These are phyloP conservation scores for Meteorus colon DNA, from an alignment of 2,888 invertebrate genomes.

Conservation along the genomic window DNA sequence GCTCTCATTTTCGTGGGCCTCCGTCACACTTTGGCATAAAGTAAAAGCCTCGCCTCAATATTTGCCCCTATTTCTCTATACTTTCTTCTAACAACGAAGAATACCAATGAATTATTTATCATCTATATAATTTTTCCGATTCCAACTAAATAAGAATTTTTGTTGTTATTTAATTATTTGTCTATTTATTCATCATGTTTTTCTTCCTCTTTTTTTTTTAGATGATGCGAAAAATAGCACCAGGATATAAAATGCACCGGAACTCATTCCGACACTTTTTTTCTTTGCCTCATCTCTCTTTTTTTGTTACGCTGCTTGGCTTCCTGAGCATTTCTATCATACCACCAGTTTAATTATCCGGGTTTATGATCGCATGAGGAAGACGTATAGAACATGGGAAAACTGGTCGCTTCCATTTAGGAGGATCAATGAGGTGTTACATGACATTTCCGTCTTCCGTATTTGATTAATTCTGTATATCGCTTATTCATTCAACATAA, in stretches of 20 bases:
- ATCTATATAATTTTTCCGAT: neutral
- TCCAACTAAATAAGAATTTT: neutral
- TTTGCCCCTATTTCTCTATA: constrained; percentile 21
- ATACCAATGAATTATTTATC: constrained; percentile 4
- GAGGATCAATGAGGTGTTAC: constrained; percentile 19
- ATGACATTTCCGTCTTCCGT: constrained; percentile 26
- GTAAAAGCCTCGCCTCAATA: constrained; percentile 11
- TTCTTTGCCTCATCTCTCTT: neutral
- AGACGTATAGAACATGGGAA: neutral
- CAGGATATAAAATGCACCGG: neutral
- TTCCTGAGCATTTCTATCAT: constrained; percentile 5
- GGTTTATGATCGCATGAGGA: neutral
- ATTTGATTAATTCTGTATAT: constrained; percentile 9
- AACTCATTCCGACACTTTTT: neutral
- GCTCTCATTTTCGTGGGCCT: constrained; percentile 35
- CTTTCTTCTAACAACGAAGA: constrained; percentile 23
- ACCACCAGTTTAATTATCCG: constrained; percentile 8
- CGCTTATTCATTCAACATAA: neutral
- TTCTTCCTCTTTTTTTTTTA: neutral
- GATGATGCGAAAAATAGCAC: neutral
- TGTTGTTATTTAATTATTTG: neutral
- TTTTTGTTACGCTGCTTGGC: constrained; percentile 1
- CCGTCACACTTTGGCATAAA: constrained; percentile 12
- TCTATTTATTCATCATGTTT: neutral
- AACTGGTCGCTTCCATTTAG: constrained; percentile 15